Evolutionary conservation across 2,113 vertebrate species (phyloP), one percentile per base, ranked within the genome.

Genomic region (Hyperoodon ampullatus): DNA sequence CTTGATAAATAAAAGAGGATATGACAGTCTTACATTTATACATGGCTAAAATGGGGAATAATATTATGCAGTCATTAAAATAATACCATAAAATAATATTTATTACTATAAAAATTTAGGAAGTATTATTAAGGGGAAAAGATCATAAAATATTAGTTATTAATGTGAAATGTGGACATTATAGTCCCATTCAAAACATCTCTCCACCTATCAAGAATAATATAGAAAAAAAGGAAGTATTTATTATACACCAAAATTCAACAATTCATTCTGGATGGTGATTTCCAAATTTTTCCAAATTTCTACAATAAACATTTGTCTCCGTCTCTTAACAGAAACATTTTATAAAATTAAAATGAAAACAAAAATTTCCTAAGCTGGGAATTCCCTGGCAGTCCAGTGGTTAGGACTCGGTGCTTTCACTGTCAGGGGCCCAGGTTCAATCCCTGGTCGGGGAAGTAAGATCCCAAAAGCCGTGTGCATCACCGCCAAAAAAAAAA

Each of bases 271-370:
- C 33, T 42, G 28, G 30, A 74, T 6, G 12, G 19, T 28, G 8
- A 14, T 75, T 86, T 92, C n/a, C 68, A 61, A 33, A n/a, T 68
- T 68, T 85, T 74, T 24, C 26, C n/a, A 82, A 80, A 9, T 61
- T 26, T 83, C 55, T 88, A 16, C 6, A n/a, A 11, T 72, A 58
- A 65, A 24, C 33, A 26, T 47, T 65, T 65, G 58, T 55, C 18
- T 55, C 65, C 14, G 18, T 87, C 35, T 87, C 61, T 86, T 60
- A 78, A 58, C 12, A 70, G 63, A 87, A 87, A 80, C 11, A 50
- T 61, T 88, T 78, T 47, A 15, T 71, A n/a, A 80, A 88, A 47
- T 10, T 71, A 15, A 82, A 92, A 94, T 14, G 33, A 60, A 80
- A 80, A 30, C 14, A 58, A 55, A 60, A 70, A 44, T 0, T 1